Evolutionary conservation across 23 tunicate species (phyloP), one percentile per base, ranked within the genome.

Genomic region (Aplidium turbinatum): DNA sequence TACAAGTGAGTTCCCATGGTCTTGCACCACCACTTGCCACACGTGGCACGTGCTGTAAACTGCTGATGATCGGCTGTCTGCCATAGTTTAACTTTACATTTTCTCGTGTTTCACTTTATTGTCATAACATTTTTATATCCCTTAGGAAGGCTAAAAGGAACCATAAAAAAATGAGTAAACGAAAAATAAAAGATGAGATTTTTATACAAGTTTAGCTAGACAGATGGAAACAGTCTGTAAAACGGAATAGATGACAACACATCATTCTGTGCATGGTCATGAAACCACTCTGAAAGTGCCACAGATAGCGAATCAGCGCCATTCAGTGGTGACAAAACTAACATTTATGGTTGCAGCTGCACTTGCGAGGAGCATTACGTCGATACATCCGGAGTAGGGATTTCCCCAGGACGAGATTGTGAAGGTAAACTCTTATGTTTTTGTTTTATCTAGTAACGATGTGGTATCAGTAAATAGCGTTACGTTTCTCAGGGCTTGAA

Each of bases 321-420:
- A n/a, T n/a, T n/a, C n/a, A n/a, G n/a, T n/a, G n/a, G n/a, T n/a
- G n/a, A n/a, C n/a, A n/a, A n/a, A n/a, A 42, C 16, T 42, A 9
- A 42, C 9, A 35, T 38, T 67, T 67, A 4, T 5, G 5, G 3
- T 48, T 45, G 3, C 58, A 77, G 70, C 32, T 77, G 82, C 70
- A 22, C 58, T 1, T 77, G 82, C 56, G 26, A 45, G 9, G 28
- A 57, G 18, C 32, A 33, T 30, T 77, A 77, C 35, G 72, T 60
- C 23, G 82, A 77, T 29, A 33, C 47, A 18, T 77, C 82, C 1
- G 71, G 72, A 4, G 35, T 21, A 1, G 56, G 57, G 1, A 63
- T 61, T 25, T 35, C 60, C 1, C 27, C 35, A 0, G 71, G 70
- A 3, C 45, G 52, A 4, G 19, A 42, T 38, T 77, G 82, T 23